These are phyloP conservation scores for Cantharis rustica DNA, from an alignment of 2,888 invertebrate genomes.

Conservation along the genomic window DNA sequence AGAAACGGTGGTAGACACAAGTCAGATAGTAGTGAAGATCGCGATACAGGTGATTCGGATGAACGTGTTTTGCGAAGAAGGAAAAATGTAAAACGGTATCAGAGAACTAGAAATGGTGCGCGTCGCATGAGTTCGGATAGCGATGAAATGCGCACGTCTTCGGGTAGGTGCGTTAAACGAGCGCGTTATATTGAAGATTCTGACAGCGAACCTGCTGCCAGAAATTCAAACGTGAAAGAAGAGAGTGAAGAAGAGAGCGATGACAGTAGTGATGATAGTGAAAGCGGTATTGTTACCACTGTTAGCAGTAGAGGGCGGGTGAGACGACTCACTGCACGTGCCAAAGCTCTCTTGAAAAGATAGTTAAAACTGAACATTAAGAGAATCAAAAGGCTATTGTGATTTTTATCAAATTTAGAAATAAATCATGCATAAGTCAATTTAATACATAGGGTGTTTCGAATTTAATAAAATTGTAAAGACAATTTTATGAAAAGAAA, in stretches of 20 bases:
- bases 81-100: slow-evolving; percentile 30
- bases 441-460: neutral
- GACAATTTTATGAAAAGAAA: neutral
- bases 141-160: slow-evolving; percentile 33
- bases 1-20: slow-evolving; percentile 16
- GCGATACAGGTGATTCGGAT: slow-evolving; percentile 54
- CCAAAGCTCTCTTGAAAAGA: slow-evolving; percentile 61
- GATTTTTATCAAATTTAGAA: slow-evolving; percentile 11
- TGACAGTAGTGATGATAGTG: slow-evolving; percentile 18
- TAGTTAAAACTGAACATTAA: slow-evolving; percentile 10
- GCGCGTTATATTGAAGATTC: slow-evolving; percentile 49
- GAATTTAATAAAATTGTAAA: neutral
- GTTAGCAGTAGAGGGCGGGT: slow-evolving; percentile 84
- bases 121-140: slow-evolving; percentile 36
- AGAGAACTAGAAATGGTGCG: slow-evolving; percentile 10
- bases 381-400: slow-evolving; percentile 18
- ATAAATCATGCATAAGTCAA: neutral
- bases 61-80: slow-evolving; percentile 48
- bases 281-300: slow-evolving; percentile 50
- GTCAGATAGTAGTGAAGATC: slow-evolving; percentile 23
- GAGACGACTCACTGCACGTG: slow-evolving; percentile 80
- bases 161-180: slow-evolving; percentile 45
- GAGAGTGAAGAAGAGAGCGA: slow-evolving; percentile 5
- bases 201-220: slow-evolving; percentile 45
- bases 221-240: slow-evolving; percentile 20